phyloP scores from a whole-genome alignment of 2,113 vertebrate species.

The Trichechus manatus region DNA sequence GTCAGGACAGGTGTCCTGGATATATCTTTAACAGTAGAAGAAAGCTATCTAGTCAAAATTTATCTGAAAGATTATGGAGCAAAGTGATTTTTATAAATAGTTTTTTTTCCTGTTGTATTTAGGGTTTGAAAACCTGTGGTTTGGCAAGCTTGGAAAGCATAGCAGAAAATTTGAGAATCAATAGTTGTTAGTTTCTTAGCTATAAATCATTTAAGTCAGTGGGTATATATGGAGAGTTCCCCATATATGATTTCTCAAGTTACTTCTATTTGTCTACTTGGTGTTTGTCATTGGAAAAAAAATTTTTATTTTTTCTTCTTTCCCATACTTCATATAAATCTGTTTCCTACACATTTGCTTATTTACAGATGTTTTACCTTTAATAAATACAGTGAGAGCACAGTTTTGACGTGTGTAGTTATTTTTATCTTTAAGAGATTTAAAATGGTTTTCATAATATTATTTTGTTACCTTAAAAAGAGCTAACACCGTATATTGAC shows the following conservation, averaged over 20 bases:
- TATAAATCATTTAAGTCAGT: constrained; percentile 39
- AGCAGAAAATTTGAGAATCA: constrained; percentile 51
- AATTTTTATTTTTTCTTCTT: not conserved
- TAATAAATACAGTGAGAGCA: not conserved
- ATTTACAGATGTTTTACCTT: constrained; percentile 29
- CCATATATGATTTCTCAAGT: constrained; percentile 21
- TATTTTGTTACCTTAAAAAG: constrained; percentile 45
- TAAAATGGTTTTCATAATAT: constrained; percentile 55
- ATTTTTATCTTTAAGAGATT: constrained; percentile 38
- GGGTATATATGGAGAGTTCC: not conserved
- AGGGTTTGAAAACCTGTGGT: constrained; percentile 37
- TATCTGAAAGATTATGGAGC: not conserved
- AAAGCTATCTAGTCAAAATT: not conserved
- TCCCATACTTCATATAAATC: not conserved
- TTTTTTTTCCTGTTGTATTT: not conserved
- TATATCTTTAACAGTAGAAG: not conserved
- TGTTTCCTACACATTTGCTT: constrained; percentile 1
- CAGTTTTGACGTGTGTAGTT: not conserved
- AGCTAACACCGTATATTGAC: not conserved
- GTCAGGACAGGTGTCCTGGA: not conserved
- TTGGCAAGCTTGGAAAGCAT: not conserved
- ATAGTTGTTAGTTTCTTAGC: not conserved
- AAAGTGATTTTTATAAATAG: not conserved
- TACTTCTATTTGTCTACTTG: constrained; percentile 39
- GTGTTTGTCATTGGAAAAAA: constrained; percentile 3